These are phyloP conservation scores for Chionis minor DNA, from an alignment of 2,113 vertebrate species.

Conservation along the genomic window DNA sequence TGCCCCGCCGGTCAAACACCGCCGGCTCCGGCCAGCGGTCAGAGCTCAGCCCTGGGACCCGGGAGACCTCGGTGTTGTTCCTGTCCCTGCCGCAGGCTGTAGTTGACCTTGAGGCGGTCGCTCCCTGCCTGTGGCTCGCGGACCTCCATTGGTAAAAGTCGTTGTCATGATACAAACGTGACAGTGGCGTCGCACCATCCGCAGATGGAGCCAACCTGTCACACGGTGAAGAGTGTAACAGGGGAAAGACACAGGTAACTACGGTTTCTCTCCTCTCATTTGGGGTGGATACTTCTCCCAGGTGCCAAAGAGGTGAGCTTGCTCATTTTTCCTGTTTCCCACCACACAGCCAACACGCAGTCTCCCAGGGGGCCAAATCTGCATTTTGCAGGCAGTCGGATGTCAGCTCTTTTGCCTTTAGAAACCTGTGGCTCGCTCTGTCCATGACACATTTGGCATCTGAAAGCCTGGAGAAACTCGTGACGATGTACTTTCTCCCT, in stretches of 20 bases:
- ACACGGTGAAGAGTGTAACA: not conserved
- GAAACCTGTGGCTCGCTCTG: not conserved
- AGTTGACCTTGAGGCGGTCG: conserved; percentile 29
- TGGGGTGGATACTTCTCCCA: not conserved
- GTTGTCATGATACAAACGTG: not conserved
- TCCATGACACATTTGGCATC: not conserved
- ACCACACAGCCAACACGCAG: not conserved
- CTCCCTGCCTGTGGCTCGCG: not conserved
- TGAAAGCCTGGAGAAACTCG: not conserved
- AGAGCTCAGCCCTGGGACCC: not conserved
- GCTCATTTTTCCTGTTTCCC: not conserved
- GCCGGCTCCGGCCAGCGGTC: not conserved
- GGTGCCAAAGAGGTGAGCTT: not conserved
- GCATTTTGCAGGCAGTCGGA: not conserved
- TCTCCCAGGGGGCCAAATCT: not conserved
- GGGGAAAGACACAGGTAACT: not conserved
- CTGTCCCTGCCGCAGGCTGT: not conserved
- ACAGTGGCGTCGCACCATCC: not conserved
- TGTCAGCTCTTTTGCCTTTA: not conserved
- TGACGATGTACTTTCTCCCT: not conserved
- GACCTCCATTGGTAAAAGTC: not conserved
- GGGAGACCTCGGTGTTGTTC: not conserved
- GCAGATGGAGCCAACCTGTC: not conserved
- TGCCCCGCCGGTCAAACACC: not conserved
- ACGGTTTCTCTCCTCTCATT: not conserved